Evolutionary conservation across 2,888 invertebrate species (phyloP).

Genomic region (Harpalus rufipes): DNA sequence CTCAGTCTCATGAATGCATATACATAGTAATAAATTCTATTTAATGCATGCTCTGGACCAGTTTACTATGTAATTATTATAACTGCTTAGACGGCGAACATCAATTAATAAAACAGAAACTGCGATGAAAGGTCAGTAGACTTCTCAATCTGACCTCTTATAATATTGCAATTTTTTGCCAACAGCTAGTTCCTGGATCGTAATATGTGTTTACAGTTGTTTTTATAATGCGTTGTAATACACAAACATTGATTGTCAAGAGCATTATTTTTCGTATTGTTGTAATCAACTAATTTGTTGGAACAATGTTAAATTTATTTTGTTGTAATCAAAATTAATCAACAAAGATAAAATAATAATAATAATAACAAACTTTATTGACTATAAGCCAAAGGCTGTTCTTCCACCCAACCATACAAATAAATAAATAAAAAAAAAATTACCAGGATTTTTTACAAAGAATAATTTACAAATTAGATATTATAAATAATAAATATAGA

Average conservation of each 20-base stretch:
- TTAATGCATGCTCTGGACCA: slow-evolving; percentile 34
- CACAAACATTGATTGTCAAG: neutral
- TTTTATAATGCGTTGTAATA: neutral
- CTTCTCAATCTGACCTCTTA: slow-evolving; percentile 44
- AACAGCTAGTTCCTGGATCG: slow-evolving; percentile 2
- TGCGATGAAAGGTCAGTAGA: slow-evolving; percentile 53
- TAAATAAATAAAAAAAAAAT: too few species aligned
- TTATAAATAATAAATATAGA: too few species aligned
- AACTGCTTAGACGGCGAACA: slow-evolving; percentile 44
- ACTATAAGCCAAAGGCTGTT: too few species aligned
- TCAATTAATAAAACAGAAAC: slow-evolving; percentile 64
- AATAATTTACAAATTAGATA: too few species aligned
- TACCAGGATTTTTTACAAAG: too few species aligned
- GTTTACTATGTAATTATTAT: slow-evolving; percentile 42
- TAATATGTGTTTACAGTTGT: slow-evolving; percentile 36
- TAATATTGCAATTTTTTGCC: slow-evolving; percentile 20
- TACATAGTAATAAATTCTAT: slow-evolving; percentile 45
- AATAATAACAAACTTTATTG: too few species aligned
- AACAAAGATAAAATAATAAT: too few species aligned
- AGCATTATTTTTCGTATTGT: neutral
- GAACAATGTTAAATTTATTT: neutral
- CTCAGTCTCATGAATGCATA: slow-evolving; percentile 1
- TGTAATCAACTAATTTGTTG: neutral
- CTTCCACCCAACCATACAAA: too few species aligned
- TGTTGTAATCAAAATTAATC: neutral